Evolutionary conservation across 2,888 invertebrate genomes (phyloP), one percentile per base, ranked within the genome.

Genomic region (Leptinotarsa juncta): DNA sequence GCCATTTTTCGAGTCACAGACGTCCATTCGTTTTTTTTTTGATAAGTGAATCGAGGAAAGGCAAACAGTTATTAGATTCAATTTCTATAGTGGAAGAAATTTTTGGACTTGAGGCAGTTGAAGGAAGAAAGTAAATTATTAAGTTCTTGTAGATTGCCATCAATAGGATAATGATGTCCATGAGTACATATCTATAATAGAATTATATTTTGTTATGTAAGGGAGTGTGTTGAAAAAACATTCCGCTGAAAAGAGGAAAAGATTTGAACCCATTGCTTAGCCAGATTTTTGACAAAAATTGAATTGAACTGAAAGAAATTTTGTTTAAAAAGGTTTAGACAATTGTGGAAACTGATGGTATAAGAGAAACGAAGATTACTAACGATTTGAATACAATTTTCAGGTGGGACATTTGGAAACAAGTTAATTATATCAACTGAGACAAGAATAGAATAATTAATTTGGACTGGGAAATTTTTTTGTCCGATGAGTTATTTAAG

Each of bases 231-330:
- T 18, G 1, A 69, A n/a, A 32, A 69, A 69, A 16, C 42, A n/a
- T 69, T 12, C 18, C 1, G 32, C 69, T 14, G 20, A 18, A 3
- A 18, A 42, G n/a, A 60, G 49, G 14, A 20, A 69, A 7, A 55
- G n/a, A 57, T 42, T 57, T 5, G 53, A 53, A 14, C 48, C 60
- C 55, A 69, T 57, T n/a, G 60, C 55, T 16, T 60, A 26, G 2
- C 69, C 57, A 32, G 60, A 26, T 16, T 32, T 55, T 69, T 4
- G n/a, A 3, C 60, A 53, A 69, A 57, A 57, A 60, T 3, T 69
- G 20, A 4, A 3, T 66, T 18, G 3, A 49, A 66, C 23, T 66
- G 66, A 48, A 66, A 66, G 4, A 66, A 66, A n/a, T 20, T 66
- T 26, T 66, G 66, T 32, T 48, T 5, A 18, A 49, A 48, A 16